Base-by-base conservation (phyloP, 2,113 vertebrate species). In the Prinia subflava region DNA sequence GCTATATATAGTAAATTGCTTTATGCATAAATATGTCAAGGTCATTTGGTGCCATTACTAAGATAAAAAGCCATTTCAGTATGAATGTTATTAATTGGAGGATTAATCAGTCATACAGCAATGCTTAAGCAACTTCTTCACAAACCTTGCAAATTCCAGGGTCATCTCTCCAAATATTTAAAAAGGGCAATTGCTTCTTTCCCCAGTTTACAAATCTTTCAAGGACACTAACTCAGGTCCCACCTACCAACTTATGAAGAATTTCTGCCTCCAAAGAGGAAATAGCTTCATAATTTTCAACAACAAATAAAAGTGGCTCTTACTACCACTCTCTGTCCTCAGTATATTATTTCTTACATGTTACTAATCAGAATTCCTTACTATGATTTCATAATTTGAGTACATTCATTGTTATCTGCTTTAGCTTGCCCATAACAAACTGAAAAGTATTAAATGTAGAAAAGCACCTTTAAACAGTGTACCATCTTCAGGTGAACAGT, bases 21-120 rank as follows among this genome's bases (percentile, higher is more conserved):
- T 95, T 75, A 92, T 87, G 73, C 33, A 81, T 69, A 95, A 94
- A 92, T 93, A 62, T 70, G 55, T 65, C 86, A 94, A 97, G 91
- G 94, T 93, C 86, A 89, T 75, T 93, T 89, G 50, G 64, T 89
- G 86, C 23, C 76, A 83, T 52, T 76, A 59, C 27, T 70, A 87
- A 92, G 60, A 37, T 63, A 93, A 92, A 68, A 88, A 89, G 39
- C 30, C 71, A 90, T 93, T 94, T 75, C 64, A 75, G 59, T 85
- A 62, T 60, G 89, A 92, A 90, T 59, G 35, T 60, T 94, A 70
- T 77, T 96, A 96, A 93, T 75, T 93, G 80, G 46, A 47, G 83
- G 80, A 92, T 90, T 90, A 97, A 90, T 87, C 89, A 92, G 64
- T 83, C 91, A 87, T 74, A 89, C 25, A 90, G 79, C 35, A 92